phyloP scores from a whole-genome alignment of 1,140 invertebrate genomes.

The Nylanderia fulva region DNA sequence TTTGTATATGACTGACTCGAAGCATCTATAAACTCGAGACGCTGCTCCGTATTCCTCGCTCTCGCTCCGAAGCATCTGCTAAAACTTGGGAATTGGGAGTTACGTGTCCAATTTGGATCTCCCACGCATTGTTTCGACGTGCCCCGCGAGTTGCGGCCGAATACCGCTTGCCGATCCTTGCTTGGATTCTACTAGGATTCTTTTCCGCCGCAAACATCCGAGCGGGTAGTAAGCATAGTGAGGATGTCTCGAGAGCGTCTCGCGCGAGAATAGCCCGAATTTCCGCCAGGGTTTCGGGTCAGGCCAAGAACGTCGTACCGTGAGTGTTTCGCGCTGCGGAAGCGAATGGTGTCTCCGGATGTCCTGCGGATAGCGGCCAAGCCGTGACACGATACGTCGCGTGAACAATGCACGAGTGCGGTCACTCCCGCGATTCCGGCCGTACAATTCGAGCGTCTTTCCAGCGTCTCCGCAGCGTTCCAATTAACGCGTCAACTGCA shows the following conservation, averaged over 20 bases:
- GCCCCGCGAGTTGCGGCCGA: conserved; percentile 37
- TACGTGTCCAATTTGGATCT: conserved; percentile 13
- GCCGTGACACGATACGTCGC: conserved; percentile 48
- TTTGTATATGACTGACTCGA: background rate
- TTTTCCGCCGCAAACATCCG: conserved; percentile 67
- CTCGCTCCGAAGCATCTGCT: background rate
- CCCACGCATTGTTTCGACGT: conserved; percentile 23
- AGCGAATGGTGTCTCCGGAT: conserved; percentile 43
- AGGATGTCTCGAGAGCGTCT: conserved; percentile 68
- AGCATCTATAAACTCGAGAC: background rate
- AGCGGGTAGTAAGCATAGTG: conserved; percentile 59
- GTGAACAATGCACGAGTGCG: conserved; percentile 62
- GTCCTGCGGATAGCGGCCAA: conserved; percentile 57
- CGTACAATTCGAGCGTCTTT: conserved; percentile 47
- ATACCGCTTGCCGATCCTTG: conserved; percentile 34
- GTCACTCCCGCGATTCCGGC: conserved; percentile 53
- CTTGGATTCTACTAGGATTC: conserved; percentile 52
- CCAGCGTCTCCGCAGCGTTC: background rate
- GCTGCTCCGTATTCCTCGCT: background rate
- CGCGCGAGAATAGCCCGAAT: conserved; percentile 73
- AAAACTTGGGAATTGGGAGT: background rate
- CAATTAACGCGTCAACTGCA: background rate
- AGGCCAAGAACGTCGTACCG: conserved; percentile 68
- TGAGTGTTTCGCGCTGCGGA: conserved; percentile 51
- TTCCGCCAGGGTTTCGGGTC: conserved; percentile 74